A percentile compares a stretch with the other conserved stretches of the same genome.
These are phyloP conservation scores for Calephelis nemesis DNA, from an alignment of 1,140 invertebrate species.

Conservation along the genomic window DNA sequence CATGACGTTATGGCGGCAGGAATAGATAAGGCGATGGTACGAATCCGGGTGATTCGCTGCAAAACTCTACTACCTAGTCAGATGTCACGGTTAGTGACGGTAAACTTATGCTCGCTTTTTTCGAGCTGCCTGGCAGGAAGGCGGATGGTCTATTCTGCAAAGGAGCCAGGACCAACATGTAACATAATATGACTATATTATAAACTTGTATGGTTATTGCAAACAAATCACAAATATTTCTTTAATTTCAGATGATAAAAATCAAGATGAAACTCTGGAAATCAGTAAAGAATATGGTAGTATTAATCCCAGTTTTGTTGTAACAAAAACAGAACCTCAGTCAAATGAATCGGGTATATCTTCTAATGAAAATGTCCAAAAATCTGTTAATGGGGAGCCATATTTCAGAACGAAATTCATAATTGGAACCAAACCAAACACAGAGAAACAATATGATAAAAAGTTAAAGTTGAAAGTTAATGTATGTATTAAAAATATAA, in stretches of 20 bases:
- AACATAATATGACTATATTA: too few relatives aligned
- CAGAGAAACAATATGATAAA: conserved; percentile 19
- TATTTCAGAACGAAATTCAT: conserved; percentile 30
- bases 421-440: conserved; percentile 37
- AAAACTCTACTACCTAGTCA: too few relatives aligned
- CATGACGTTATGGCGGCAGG: too few relatives aligned
- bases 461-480: conserved; percentile 26
- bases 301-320: background rate
- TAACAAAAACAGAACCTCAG: conserved; percentile 5
- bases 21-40: too few relatives aligned
- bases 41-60: too few relatives aligned
- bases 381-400: background rate
- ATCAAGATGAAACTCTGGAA: conserved; percentile 1
- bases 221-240: background rate
- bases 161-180: too few relatives aligned
- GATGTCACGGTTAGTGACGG: too few relatives aligned
- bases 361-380: background rate
- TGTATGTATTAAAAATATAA: conserved; percentile 36
- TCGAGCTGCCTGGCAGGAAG: too few relatives aligned
- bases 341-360: background rate
- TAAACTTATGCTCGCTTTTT: too few relatives aligned
- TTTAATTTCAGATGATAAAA: background rate
- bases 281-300: conserved; percentile 5
- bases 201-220: background rate
- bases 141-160: too few relatives aligned